Base-by-base conservation (phyloP, 2,797 vertebrate genomes). In the Galagoides demidoff region DNA sequence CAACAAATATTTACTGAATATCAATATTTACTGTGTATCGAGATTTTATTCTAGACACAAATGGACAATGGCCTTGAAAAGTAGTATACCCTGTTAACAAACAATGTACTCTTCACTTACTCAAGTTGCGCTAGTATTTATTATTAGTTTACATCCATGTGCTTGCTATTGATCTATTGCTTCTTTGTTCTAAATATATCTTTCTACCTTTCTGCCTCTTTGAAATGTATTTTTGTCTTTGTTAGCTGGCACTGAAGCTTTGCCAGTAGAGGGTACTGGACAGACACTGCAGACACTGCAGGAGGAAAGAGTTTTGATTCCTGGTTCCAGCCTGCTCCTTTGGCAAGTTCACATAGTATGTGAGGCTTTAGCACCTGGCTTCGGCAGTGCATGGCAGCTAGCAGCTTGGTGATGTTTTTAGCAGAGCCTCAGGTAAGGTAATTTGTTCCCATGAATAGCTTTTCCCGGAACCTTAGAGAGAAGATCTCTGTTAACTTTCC, bases 71-170 rank as follows among this genome's bases (percentile, higher is more conserved):
- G 34, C 55, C 16, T 27, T 90, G 52, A 83, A 83, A 87, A 93
- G 39, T 37, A 84, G n/a, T 83, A 68, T 94, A 91, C 25, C 5
- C 29, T 94, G 61, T n/a, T 82, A 82, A 89, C 45, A 93, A 45
- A 92, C 57, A 94, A 43, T 73, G 61, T 64, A 52, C 71, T 93
- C 1, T 71, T 81, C 78, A 90, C 27, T 94, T 77, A 43, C 23
- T 55, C 92, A 85, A n/a, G 16, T 85, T 70, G 68, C 70, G 43
- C 39, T 92, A 19, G 23, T 64, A 31, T 64, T 94, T 90, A 92
- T 94, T 89, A 86, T 92, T 90, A 29, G n/a, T 89, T 88, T 85
- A 31, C 63, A 57, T 31, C 10, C 66, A 3, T 45, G 39, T 79
- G 19, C 13, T 93, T 23, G 14, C 73, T 85, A 84, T 68, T 85